These are phyloP conservation scores for Rachycentron canadum DNA, from an alignment of 2,797 vertebrate species.

Conservation along the genomic window DNA sequence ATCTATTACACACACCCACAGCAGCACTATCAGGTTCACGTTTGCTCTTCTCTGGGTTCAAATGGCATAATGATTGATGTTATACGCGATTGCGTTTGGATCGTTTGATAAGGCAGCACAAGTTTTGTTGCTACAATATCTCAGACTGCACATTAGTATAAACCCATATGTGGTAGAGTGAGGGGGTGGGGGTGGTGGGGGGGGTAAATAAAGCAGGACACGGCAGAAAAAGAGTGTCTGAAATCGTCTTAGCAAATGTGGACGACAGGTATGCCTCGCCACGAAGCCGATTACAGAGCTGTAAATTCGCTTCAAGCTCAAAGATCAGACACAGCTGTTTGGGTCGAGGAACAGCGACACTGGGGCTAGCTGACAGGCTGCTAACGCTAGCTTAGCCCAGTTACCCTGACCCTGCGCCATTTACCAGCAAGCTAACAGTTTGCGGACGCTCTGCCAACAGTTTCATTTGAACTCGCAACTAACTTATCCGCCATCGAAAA, in stretches of 20 bases:
- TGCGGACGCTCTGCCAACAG: slow-evolving; percentile 44
- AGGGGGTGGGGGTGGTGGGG: background rate
- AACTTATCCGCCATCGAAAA: background rate
- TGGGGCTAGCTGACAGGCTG: slow-evolving; percentile 53
- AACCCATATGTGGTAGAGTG: slow-evolving; percentile 16
- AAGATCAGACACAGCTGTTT: slow-evolving; percentile 60
- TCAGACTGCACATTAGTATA: slow-evolving; percentile 33
- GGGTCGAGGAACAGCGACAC: slow-evolving; percentile 47
- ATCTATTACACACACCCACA: slow-evolving; percentile 7
- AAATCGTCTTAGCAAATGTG: background rate
- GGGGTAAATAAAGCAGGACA: slow-evolving; percentile 28
- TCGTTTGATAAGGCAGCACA: slow-evolving; percentile 6
- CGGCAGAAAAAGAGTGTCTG: slow-evolving; percentile 21
- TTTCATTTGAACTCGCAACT: slow-evolving; percentile 40
- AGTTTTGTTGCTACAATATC: slow-evolving; percentile 49
- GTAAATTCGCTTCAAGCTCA: too few relatives aligned
- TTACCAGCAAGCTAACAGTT: slow-evolving; percentile 68
- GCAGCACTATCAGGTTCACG: background rate
- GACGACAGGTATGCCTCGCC: background rate
- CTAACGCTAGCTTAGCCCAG: slow-evolving; percentile 72
- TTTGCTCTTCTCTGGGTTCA: too few relatives aligned
- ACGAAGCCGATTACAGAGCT: slow-evolving; percentile 17
- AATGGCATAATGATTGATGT: background rate
- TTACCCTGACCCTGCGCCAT: slow-evolving; percentile 78
- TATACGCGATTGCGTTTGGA: too few relatives aligned